Percentiles rank a stretch among this genome's conserved stretches.
Evolutionary conservation across 1,140 invertebrate species (phyloP).

Genomic region (Wiebesia pumilae): DNA sequence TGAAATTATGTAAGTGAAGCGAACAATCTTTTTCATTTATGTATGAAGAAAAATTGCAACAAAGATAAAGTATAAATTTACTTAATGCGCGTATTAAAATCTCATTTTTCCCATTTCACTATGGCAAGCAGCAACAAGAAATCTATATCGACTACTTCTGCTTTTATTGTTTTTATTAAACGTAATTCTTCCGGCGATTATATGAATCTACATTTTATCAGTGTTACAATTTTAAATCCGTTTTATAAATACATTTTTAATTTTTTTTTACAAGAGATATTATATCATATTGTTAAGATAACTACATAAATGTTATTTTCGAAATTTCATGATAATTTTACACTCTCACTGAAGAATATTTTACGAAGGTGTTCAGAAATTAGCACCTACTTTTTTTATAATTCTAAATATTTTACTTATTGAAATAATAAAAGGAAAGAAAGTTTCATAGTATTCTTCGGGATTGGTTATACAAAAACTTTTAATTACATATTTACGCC

Average conservation of each 20-base stretch:
- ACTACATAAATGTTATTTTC: not conserved
- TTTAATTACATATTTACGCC: conserved; percentile 43
- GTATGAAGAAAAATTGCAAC: conserved; percentile 13
- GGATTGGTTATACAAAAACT: conserved; percentile 14
- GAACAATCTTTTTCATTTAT: not conserved
- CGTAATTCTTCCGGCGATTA: not conserved
- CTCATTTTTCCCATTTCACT: not conserved
- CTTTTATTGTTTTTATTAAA: conserved; percentile 18
- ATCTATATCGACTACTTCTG: not conserved
- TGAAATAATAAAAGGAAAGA: not conserved
- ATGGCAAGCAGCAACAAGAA: too few species aligned
- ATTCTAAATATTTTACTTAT: conserved; percentile 7
- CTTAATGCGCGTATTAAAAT: not conserved
- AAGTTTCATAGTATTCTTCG: not conserved
- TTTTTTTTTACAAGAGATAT: conserved; percentile 41
- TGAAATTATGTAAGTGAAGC: not conserved
- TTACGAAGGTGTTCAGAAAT: not conserved
- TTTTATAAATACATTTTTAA: conserved; percentile 42
- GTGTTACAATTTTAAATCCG: conserved; percentile 11
- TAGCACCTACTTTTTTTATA: not conserved
- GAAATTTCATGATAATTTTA: not conserved
- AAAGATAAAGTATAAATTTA: conserved; percentile 8
- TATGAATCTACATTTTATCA: conserved; percentile 28
- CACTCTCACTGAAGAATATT: conserved; percentile 18
- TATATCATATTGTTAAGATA: conserved; percentile 27